These are phyloP conservation scores for Augochlorella aurata DNA, from an alignment of 2,888 invertebrate genomes.

Conservation along the genomic window DNA sequence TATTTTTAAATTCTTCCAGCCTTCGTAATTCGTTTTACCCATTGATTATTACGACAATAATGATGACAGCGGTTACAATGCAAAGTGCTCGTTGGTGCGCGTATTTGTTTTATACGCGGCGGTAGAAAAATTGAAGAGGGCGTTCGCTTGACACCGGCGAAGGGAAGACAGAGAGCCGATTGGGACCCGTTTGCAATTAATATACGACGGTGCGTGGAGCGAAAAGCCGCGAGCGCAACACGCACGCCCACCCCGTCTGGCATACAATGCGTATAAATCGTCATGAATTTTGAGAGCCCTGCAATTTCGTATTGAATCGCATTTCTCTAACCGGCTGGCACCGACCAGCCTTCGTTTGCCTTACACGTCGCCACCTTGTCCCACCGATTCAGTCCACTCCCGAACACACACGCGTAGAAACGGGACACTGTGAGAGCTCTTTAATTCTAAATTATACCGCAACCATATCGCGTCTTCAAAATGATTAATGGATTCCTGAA, in stretches of 20 bases:
- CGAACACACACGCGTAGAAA: not conserved
- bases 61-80: not conserved
- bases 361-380: constrained; percentile 50
- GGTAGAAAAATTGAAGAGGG: not conserved
- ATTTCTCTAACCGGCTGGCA: constrained; percentile 62
- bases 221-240: constrained; percentile 59
- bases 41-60: no score
- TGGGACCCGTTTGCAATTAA: constrained; percentile 66
- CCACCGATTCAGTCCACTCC: not conserved
- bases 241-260: constrained; percentile 71
- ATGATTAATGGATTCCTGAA: not conserved
- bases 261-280: constrained; percentile 77
- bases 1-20: no score
- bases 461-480: not conserved
- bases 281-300: constrained; percentile 77
- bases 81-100: not conserved
- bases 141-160: not conserved
- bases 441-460: not conserved
- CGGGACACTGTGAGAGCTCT: not conserved
- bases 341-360: constrained; percentile 50
- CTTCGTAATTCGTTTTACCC: no score
- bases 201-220: constrained; percentile 67
- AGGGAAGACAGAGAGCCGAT: constrained; percentile 10
- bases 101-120: not conserved
- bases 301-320: constrained; percentile 75